Percentiles rank a stretch among this genome's conserved stretches.
phyloP scores from a whole-genome alignment of 2,888 invertebrate genomes.

The Biston stratarius region DNA sequence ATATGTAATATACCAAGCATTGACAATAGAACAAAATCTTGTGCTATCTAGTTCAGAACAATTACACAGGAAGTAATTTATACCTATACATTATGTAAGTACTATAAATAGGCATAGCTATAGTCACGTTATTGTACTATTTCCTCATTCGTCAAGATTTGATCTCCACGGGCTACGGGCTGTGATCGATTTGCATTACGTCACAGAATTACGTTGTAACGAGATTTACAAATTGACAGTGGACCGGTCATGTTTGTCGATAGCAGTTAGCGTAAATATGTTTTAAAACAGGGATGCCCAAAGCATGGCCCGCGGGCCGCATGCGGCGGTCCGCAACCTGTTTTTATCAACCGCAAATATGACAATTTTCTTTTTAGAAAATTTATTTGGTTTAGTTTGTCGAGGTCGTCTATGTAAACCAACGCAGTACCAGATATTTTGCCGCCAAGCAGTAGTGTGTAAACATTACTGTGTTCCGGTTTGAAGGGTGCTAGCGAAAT shows the following conservation, averaged over 20 bases:
- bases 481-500: no score
- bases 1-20: no score
- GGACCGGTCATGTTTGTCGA: not conserved
- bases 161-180: constrained; percentile 43
- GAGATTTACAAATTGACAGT: not conserved
- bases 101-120: constrained; percentile 49
- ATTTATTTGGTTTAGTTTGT: no score
- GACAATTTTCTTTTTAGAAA: no score
- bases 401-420: no score
- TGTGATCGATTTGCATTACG: constrained; percentile 20
- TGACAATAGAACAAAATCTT: not conserved
- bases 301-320: no score
- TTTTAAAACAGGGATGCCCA: no score
- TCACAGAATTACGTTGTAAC: constrained; percentile 4
- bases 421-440: no score
- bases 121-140: constrained; percentile 57
- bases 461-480: no score
- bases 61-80: constrained; percentile 59
- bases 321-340: no score
- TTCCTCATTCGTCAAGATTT: constrained; percentile 62
- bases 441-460: no score
- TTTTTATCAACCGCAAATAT: no score
- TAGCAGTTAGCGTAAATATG: not conserved
- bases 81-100: constrained; percentile 38
- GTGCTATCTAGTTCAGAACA: constrained; percentile 24